Conservation (phyloP, 2,113 vertebrate genomes). For the Campylorhamphus procurvoides region DNA sequence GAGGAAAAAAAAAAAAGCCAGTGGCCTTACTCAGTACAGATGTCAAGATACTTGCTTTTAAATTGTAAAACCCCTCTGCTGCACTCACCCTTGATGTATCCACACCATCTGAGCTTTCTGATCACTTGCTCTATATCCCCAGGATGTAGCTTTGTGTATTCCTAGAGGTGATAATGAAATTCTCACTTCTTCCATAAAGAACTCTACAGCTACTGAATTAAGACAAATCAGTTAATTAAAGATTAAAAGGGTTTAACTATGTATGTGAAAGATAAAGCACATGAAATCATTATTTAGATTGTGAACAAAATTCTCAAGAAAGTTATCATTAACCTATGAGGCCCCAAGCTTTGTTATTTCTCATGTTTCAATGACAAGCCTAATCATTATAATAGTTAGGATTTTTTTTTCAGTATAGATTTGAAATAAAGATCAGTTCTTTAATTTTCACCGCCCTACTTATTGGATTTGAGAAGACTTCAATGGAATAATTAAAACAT, state of each 20-base stretch:
- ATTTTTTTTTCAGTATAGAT: not conserved
- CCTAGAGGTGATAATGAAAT: not conserved
- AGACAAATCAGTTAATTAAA: conserved; percentile 16
- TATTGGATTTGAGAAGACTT: not conserved
- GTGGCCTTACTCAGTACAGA: not conserved
- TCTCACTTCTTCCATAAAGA: not conserved
- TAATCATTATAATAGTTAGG: not conserved
- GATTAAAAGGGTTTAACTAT: conserved; percentile 14
- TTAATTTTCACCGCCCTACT: not conserved
- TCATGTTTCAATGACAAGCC: not conserved
- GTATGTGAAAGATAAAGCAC: conserved; percentile 14
- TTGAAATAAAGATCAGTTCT: not conserved
- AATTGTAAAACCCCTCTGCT: not conserved
- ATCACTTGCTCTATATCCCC: not conserved
- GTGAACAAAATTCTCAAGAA: not conserved
- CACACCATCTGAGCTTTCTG: not conserved
- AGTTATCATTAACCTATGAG: not conserved
- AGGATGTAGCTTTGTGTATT: not conserved
- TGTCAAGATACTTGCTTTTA: not conserved
- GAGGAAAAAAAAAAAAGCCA: not conserved
- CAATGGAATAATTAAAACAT: not conserved
- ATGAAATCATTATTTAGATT: conserved; percentile 4
- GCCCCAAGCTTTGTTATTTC: not conserved
- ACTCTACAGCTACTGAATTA: not conserved
- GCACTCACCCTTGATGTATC: not conserved